These are phyloP conservation scores for Choloepus didactylus DNA, from an alignment of 2,797 vertebrate genomes.

Conservation along the genomic window DNA sequence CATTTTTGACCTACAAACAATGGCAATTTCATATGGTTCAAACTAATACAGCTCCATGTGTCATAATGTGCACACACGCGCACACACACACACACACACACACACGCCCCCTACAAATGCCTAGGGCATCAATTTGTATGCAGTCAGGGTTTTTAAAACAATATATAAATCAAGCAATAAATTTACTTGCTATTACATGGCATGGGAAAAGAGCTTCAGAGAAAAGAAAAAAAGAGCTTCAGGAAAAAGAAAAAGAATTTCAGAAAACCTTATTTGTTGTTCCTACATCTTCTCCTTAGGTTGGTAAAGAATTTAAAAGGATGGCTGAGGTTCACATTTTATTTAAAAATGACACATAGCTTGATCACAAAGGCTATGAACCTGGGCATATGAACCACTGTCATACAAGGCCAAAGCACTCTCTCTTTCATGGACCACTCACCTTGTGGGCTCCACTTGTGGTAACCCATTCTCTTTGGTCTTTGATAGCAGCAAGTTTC, in stretches of 20 bases:
- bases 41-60: background rate
- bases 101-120: no score
- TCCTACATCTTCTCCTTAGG: background rate
- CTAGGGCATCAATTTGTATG: background rate
- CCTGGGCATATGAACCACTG: fast-evolving
- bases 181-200: background rate
- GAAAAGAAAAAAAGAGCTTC: background rate
- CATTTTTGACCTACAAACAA: background rate
- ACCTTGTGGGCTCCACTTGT: conserved; percentile 92
- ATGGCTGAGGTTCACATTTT: background rate
- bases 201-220: background rate
- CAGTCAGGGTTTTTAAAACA: background rate
- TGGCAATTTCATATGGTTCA: background rate
- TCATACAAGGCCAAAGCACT: fast-evolving
- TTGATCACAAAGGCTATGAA: background rate
- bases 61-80: background rate
- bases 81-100: background rate
- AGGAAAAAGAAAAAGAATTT: background rate
- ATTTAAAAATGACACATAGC: no score
- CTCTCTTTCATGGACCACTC: conserved; percentile 58
- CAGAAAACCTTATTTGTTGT: background rate
- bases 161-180: conserved; percentile 30
- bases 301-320: background rate
- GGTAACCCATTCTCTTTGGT: conserved; percentile 91
- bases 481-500: conserved; percentile 91